phyloP scores from a whole-genome alignment of 2,113 vertebrate genomes.

The Syngnathoides biaculeatus region DNA sequence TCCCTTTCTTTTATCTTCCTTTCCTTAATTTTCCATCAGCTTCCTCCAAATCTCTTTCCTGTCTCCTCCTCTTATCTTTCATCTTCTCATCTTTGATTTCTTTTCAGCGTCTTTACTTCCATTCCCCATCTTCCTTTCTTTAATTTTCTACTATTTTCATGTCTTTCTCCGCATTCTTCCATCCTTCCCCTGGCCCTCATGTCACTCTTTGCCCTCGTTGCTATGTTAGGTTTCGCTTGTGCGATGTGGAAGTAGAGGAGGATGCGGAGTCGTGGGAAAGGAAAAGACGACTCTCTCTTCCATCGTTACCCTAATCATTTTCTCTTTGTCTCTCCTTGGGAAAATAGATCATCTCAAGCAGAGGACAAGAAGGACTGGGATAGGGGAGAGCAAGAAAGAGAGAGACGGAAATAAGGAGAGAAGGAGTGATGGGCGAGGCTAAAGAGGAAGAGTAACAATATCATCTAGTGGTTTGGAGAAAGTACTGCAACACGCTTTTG shows the following conservation, averaged over 20 bases:
- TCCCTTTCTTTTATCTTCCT: not conserved
- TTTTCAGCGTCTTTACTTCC: not conserved
- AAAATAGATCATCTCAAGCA: conserved; percentile 27
- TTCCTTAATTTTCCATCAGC: fast-evolving
- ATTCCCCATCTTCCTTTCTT: not conserved
- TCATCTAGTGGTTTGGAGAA: conserved; percentile 47
- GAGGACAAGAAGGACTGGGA: conserved; percentile 12
- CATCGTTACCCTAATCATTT: conserved; percentile 65
- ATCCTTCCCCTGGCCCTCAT: not conserved
- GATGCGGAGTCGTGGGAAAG: conserved; percentile 29
- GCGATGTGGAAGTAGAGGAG: not conserved
- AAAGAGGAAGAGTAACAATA: conserved; percentile 43
- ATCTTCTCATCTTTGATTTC: not conserved
- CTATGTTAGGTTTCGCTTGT: not conserved
- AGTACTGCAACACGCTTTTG: conserved; percentile 3
- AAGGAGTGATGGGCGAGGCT: conserved; percentile 8
- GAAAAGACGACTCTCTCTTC: conserved; percentile 50
- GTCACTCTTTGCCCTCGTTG: not conserved
- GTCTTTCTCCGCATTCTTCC: too few species aligned
- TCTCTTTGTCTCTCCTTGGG: conserved; percentile 43
- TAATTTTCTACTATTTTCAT: too few species aligned
- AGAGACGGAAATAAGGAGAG: not conserved
- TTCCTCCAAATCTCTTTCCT: too few species aligned
- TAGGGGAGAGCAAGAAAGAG: not conserved
- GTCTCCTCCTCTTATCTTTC: not conserved